These are phyloP conservation scores for Gorsachius goisagi DNA, from an alignment of 2,113 vertebrate genomes.

Conservation along the genomic window DNA sequence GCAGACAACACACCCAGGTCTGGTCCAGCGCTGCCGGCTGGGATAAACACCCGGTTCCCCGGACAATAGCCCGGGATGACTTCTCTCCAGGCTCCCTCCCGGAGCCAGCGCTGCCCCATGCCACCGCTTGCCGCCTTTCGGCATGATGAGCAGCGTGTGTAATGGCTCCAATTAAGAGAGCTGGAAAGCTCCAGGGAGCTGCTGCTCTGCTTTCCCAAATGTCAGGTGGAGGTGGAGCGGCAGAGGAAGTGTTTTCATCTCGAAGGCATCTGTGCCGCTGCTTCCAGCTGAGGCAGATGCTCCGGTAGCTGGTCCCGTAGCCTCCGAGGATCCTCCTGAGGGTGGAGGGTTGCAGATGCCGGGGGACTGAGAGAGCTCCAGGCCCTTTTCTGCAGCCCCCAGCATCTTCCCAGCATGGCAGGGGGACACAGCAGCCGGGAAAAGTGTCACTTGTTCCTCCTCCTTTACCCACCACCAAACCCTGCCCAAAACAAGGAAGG, in stretches of 20 bases:
- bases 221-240: constrained; percentile 42
- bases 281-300: constrained; percentile 12
- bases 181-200: background rate
- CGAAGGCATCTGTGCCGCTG: background rate
- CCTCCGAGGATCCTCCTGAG: background rate
- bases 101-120: background rate
- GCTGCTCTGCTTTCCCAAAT: background rate
- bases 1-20: background rate
- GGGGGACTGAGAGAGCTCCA: background rate
- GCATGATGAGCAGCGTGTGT: background rate
- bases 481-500: background rate
- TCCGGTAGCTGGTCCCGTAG: background rate
- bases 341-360: background rate
- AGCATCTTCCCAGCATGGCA: background rate
- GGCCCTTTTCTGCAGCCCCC: background rate
- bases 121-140: background rate
- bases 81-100: background rate
- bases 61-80: background rate
- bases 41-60: background rate
- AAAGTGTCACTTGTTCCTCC: background rate
- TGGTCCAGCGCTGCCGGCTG: background rate
- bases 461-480: background rate
- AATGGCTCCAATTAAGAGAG: background rate
- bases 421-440: background rate
- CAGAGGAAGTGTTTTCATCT: constrained; percentile 48